phyloP scores from a whole-genome alignment of 2,113 vertebrate species.

The Tilapia sparmanii region DNA sequence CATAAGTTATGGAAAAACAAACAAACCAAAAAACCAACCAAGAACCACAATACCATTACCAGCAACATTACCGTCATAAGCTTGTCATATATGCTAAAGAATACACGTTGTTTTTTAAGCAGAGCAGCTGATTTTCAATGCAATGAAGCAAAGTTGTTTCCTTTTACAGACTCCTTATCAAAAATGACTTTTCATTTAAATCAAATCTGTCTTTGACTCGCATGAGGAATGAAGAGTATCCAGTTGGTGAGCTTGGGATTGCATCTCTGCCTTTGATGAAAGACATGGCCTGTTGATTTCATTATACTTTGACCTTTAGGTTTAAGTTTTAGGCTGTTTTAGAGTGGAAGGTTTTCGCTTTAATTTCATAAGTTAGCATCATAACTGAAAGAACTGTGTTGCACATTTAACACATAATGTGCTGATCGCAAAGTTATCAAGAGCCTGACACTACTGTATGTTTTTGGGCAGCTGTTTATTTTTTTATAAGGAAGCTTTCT shows the following conservation, averaged over 20 bases:
- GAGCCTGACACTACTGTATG: not conserved
- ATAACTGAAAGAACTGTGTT: not conserved
- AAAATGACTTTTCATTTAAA: not conserved
- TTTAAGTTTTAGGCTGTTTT: not conserved
- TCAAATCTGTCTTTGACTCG: not conserved
- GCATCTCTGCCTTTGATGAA: not conserved
- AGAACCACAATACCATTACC: no score
- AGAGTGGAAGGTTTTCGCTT: not conserved
- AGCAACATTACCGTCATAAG: no score
- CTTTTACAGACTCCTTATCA: not conserved
- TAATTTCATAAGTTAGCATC: not conserved
- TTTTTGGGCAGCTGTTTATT: not conserved
- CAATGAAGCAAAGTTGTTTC: not conserved
- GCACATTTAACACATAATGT: not conserved
- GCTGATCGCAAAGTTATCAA: not conserved
- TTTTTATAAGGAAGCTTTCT: not conserved
- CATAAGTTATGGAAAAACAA: no score
- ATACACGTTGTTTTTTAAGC: not conserved
- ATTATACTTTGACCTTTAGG: not conserved
- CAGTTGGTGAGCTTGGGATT: not conserved
- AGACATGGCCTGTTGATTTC: not conserved
- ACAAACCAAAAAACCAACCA: no score
- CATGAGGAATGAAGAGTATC: not conserved
- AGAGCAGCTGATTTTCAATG: not conserved
- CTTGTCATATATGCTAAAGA: not conserved